Evolutionary conservation across 2,113 vertebrate genomes (phyloP).

Genomic region (Axis porcinus): DNA sequence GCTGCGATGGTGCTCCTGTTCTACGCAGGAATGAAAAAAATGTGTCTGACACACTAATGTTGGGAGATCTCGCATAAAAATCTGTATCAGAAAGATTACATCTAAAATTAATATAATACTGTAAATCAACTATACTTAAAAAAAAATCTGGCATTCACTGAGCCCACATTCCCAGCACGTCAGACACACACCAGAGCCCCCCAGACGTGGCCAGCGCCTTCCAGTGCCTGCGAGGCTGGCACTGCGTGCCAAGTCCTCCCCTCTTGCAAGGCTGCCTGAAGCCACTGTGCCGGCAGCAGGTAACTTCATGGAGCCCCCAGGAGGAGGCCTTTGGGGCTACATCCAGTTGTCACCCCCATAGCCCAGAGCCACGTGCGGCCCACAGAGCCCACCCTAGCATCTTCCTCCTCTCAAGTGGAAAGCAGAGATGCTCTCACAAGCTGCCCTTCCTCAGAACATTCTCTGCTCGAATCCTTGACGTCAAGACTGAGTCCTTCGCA

Average conservation of each 20-base stretch:
- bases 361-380: background rate
- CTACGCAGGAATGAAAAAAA: background rate
- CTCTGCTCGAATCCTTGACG: background rate
- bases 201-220: background rate
- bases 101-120: background rate
- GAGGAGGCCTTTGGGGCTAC: background rate
- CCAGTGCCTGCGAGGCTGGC: background rate
- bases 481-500: rapidly evolving
- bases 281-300: background rate
- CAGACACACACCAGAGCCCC: background rate
- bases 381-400: too few relatives aligned
- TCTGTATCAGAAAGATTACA: background rate
- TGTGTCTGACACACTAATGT: too few relatives aligned
- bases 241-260: background rate
- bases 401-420: background rate
- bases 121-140: background rate
- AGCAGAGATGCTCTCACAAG: background rate
- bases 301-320: too few relatives aligned
- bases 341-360: rapidly evolving
- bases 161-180: background rate
- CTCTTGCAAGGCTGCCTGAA: background rate
- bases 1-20: rapidly evolving
- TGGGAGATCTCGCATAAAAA: background rate
- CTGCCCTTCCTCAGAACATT: background rate
- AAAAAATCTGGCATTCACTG: background rate